Conservation (phyloP, 2,888 invertebrate species). For the Hololepta plana region DNA sequence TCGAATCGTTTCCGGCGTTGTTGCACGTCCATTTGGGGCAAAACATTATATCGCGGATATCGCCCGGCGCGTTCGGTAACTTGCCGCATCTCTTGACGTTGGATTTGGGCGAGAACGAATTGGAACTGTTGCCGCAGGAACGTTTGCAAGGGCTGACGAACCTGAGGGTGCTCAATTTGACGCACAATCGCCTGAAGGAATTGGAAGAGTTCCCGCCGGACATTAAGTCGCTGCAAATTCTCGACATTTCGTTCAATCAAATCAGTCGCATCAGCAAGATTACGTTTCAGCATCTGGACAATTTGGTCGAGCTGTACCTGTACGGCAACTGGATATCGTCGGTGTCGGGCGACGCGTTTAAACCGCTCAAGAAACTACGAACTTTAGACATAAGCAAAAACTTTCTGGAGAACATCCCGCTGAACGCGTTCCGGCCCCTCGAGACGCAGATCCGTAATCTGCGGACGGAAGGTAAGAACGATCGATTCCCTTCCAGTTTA, state of each 20-base stretch:
- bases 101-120: constrained; percentile 65
- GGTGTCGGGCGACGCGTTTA: constrained; percentile 61
- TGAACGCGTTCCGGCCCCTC: constrained; percentile 56
- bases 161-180: constrained; percentile 59
- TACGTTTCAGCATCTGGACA: constrained; percentile 52
- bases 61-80: constrained; percentile 69
- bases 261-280: constrained; percentile 55
- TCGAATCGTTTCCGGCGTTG: constrained; percentile 63
- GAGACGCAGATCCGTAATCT: constrained; percentile 69
- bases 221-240: constrained; percentile 55
- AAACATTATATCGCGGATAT: constrained; percentile 60
- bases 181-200: constrained; percentile 64
- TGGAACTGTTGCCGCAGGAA: constrained; percentile 70
- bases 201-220: constrained; percentile 67
- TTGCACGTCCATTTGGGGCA: constrained; percentile 54
- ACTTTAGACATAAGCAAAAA: constrained; percentile 68
- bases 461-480: constrained; percentile 55
- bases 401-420: constrained; percentile 61
- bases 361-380: constrained; percentile 53
- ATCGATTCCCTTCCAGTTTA: constrained; percentile 2
- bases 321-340: constrained; percentile 69
- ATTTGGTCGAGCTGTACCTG: constrained; percentile 57
- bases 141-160: constrained; percentile 61
- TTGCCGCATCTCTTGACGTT: constrained; percentile 57
- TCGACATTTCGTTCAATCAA: constrained; percentile 72